Evolutionary conservation across 2,888 invertebrate species (phyloP).

Genomic region (Smittia sp.): DNA sequence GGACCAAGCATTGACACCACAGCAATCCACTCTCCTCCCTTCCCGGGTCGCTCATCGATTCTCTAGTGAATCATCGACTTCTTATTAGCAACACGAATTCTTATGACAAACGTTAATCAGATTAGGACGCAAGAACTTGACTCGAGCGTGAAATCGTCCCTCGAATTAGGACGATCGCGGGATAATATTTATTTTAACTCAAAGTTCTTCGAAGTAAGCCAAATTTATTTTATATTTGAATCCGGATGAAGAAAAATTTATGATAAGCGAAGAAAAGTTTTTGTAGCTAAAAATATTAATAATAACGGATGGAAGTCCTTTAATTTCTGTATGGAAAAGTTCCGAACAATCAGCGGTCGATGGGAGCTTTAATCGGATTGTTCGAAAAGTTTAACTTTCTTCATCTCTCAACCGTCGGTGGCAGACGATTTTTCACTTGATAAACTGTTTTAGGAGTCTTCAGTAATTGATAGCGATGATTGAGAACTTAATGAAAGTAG

Average conservation of each 20-base stretch:
- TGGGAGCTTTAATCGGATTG: neutral
- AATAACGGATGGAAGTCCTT: neutral
- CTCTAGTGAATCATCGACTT: neutral
- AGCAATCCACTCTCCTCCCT: no score
- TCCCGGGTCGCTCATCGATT: no score
- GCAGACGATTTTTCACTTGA: no score
- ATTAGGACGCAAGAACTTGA: neutral
- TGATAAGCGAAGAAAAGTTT: neutral
- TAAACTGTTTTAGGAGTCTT: no score
- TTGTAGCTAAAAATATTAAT: slow-evolving; percentile 4
- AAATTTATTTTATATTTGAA: neutral
- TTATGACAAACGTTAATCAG: slow-evolving; percentile 5
- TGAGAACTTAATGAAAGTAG: no score
- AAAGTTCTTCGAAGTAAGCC: neutral
- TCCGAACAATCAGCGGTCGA: neutral
- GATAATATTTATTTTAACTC: neutral
- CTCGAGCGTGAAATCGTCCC: neutral
- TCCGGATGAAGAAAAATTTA: neutral
- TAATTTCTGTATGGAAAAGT: neutral
- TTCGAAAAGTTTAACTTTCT: no score
- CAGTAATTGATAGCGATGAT: no score
- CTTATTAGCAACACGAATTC: neutral
- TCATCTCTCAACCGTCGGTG: no score
- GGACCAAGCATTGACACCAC: no score
- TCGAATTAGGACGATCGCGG: neutral